Percentiles rank a stretch among this genome's conserved stretches.
Evolutionary conservation across 2,797 vertebrate genomes (phyloP).

Genomic region (Orestias chungarensis): DNA sequence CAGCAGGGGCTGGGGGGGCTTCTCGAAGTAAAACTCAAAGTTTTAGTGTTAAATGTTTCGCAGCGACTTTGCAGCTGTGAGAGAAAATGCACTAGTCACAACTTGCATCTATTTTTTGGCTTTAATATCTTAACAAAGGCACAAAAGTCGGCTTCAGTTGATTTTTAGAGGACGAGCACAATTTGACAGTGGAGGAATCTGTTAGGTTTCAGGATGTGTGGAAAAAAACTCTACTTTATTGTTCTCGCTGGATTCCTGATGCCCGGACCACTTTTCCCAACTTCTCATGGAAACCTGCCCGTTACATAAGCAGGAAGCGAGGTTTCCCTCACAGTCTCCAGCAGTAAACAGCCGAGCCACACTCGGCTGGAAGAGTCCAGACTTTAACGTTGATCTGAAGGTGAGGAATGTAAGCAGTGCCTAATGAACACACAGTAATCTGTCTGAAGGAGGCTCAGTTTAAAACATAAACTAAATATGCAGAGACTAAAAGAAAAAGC

Average conservation of each 20-base stretch:
- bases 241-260: not conserved
- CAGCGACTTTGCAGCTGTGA: conserved; percentile 15
- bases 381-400: conserved; percentile 25
- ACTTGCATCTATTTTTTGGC: conserved; percentile 2
- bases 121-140: not conserved
- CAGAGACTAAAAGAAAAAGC: not conserved
- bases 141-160: not conserved
- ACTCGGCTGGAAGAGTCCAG: not conserved
- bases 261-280: conserved; percentile 9
- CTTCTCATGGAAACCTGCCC: conserved; percentile 1
- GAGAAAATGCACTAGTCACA: conserved; percentile 5
- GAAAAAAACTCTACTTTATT: conserved; percentile 9
- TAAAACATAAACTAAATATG: conserved; percentile 1
- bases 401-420: conserved; percentile 14
- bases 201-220: conserved; percentile 24
- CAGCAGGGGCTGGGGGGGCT: conserved; percentile 52
- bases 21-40: conserved; percentile 67
- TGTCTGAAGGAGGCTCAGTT: not conserved
- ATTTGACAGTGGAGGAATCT: conserved; percentile 36
- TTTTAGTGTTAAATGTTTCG: conserved; percentile 47
- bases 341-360: not conserved
- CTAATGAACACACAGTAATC: not conserved
- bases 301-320: conserved; percentile 4
- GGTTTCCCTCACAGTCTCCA: conserved; percentile 7
- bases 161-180: conserved; percentile 9